These are phyloP conservation scores for Arrhopalites spinosus DNA, from an alignment of 2,888 invertebrate genomes.

Conservation along the genomic window DNA sequence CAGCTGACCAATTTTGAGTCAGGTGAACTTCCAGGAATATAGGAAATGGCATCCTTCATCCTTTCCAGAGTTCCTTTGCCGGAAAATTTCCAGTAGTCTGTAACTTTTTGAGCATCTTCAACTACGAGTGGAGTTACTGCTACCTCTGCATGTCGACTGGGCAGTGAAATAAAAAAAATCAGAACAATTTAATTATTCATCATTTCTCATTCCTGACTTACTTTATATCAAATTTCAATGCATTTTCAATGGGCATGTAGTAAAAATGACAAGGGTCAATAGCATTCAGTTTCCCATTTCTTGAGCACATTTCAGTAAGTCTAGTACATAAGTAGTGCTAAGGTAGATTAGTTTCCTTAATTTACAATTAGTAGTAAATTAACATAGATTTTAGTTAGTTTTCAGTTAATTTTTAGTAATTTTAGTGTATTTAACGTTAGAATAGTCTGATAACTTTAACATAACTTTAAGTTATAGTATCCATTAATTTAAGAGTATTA, in stretches of 20 bases:
- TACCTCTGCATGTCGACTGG: not conserved
- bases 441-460: too few species aligned
- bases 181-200: too few species aligned
- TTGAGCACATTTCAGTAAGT: constrained; percentile 18
- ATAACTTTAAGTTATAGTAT: too few species aligned
- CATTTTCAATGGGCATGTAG: not conserved
- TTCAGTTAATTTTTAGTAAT: too few species aligned
- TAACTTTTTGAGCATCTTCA: constrained; percentile 1
- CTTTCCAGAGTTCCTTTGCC: not conserved
- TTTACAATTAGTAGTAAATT: too few species aligned
- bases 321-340: too few species aligned
- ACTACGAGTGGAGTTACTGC: not conserved
- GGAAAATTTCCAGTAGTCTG: constrained; percentile 3
- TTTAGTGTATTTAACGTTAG: too few species aligned
- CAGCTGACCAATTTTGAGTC: constrained; percentile 26
- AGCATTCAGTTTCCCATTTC: not conserved
- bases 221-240: not conserved
- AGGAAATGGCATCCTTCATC: not conserved
- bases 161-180: too few species aligned
- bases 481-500: too few species aligned
- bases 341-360: too few species aligned
- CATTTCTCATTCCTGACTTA: too few species aligned
- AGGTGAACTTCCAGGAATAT: not conserved
- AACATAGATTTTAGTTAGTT: too few species aligned
- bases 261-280: constrained; percentile 13